A percentile compares a stretch with the other conserved stretches of the same genome.
phyloP scores from a whole-genome alignment of 1,140 invertebrate genomes.

The Muscidifurax raptorellus region DNA sequence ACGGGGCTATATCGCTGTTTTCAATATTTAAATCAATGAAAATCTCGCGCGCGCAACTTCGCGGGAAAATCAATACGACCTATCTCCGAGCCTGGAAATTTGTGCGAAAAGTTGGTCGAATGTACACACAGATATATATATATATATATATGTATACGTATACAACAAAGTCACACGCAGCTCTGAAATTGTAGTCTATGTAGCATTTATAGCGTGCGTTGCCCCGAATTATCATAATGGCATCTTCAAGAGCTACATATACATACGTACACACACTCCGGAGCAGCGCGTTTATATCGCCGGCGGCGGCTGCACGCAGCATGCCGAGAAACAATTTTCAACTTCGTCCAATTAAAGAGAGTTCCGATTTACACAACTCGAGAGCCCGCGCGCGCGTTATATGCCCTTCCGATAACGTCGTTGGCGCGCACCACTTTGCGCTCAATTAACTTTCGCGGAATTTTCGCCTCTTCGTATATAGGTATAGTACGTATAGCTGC shows the following conservation, averaged over 20 bases:
- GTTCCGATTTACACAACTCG: conserved; percentile 9
- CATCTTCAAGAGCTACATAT: conserved; percentile 39
- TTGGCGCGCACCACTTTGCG: background rate
- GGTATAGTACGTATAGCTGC: no score
- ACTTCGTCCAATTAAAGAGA: conserved; percentile 26
- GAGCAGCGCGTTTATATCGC: background rate
- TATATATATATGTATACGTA: background rate
- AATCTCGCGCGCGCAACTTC: background rate
- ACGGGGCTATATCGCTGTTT: background rate
- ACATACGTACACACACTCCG: conserved; percentile 3
- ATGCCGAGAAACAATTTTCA: conserved; percentile 34
- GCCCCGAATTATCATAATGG: conserved; percentile 41
- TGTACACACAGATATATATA: background rate
- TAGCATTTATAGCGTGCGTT: conserved; percentile 10
- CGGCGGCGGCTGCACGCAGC: background rate
- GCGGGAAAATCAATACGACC: background rate
- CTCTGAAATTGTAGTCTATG: background rate
- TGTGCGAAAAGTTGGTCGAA: background rate
- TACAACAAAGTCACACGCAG: background rate
- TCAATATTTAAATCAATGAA: conserved; percentile 2
- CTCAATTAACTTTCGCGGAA: background rate
- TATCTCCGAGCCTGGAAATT: background rate
- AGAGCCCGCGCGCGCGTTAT: background rate
- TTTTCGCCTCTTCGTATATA: no score
- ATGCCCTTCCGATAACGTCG: background rate